A percentile compares a stretch with the other conserved stretches of the same genome.
These are phyloP conservation scores for Numenius arquata DNA, from an alignment of 2,113 vertebrate species.

Conservation along the genomic window DNA sequence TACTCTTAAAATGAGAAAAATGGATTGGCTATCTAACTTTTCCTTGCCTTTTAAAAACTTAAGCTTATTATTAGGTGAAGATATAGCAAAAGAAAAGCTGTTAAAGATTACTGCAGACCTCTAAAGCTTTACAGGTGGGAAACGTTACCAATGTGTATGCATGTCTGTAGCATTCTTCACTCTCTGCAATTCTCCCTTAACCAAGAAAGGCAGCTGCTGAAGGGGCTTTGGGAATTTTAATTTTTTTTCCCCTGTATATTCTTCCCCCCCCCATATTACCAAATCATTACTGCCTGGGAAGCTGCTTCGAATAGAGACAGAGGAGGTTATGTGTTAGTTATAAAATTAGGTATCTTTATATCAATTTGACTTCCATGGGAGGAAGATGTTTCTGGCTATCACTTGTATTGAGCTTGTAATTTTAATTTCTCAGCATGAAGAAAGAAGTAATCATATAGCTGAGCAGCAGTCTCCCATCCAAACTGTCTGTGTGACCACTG, in stretches of 20 bases:
- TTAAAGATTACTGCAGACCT: not conserved
- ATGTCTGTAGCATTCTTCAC: fast-evolving
- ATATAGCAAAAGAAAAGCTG: not conserved
- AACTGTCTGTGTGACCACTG: not conserved
- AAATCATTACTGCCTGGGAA: not conserved
- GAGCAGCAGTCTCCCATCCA: not conserved
- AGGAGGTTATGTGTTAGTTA: not conserved
- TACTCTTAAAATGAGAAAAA: not conserved
- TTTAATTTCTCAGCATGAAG: not conserved
- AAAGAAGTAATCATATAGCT: not conserved
- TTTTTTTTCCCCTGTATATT: not conserved
- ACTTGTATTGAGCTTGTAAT: not conserved
- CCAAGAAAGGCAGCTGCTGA: not conserved
- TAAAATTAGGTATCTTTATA: not conserved
- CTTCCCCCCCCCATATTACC: not conserved
- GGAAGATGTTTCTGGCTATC: not conserved
- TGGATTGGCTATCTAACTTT: not conserved
- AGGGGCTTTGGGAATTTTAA: not conserved
- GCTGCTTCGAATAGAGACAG: not conserved
- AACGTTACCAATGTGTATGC: not conserved
- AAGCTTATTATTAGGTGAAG: not conserved
- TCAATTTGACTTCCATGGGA: not conserved
- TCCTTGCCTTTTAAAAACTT: not conserved
- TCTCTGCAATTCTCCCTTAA: not conserved
- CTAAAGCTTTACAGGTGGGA: not conserved